phyloP scores from a whole-genome alignment of 1,140 invertebrate genomes.

The Drosophila persimilis region DNA sequence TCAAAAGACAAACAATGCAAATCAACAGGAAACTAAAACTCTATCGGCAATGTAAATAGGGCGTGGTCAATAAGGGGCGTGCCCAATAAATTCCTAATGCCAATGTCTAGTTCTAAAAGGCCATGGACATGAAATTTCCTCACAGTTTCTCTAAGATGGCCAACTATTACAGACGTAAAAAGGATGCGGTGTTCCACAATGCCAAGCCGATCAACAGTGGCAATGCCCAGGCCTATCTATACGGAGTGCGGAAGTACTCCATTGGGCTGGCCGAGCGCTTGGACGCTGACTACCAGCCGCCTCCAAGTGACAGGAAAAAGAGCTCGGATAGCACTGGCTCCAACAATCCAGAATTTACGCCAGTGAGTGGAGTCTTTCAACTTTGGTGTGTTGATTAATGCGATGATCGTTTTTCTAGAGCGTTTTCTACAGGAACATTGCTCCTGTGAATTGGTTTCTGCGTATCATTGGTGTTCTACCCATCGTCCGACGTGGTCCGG shows the following conservation, averaged over 20 bases:
- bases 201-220: slow-evolving; percentile 71
- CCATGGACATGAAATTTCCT: slow-evolving; percentile 32
- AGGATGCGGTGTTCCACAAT: slow-evolving; percentile 75
- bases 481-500: slow-evolving; percentile 83
- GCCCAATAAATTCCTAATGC: slow-evolving; percentile 58
- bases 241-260: slow-evolving; percentile 71
- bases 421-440: slow-evolving; percentile 85
- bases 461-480: slow-evolving; percentile 86
- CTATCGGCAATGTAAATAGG: slow-evolving; percentile 49
- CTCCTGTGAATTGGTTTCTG: slow-evolving; percentile 85
- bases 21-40: slow-evolving; percentile 76
- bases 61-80: slow-evolving; percentile 54
- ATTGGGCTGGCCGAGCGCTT: slow-evolving; percentile 72
- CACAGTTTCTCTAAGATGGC: slow-evolving; percentile 64
- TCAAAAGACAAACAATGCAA: slow-evolving; percentile 72
- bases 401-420: slow-evolving; percentile 63
- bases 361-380: slow-evolving; percentile 36
- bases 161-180: slow-evolving; percentile 77
- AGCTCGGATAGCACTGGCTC: slow-evolving; percentile 62
- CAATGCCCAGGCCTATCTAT: slow-evolving; percentile 70
- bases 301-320: slow-evolving; percentile 51
- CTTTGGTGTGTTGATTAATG: neutral
- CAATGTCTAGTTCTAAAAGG: slow-evolving; percentile 52
- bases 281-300: slow-evolving; percentile 60
- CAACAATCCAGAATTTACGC: slow-evolving; percentile 63